phyloP scores from a whole-genome alignment of 2,113 vertebrate genomes.

The Noturus placidus region DNA sequence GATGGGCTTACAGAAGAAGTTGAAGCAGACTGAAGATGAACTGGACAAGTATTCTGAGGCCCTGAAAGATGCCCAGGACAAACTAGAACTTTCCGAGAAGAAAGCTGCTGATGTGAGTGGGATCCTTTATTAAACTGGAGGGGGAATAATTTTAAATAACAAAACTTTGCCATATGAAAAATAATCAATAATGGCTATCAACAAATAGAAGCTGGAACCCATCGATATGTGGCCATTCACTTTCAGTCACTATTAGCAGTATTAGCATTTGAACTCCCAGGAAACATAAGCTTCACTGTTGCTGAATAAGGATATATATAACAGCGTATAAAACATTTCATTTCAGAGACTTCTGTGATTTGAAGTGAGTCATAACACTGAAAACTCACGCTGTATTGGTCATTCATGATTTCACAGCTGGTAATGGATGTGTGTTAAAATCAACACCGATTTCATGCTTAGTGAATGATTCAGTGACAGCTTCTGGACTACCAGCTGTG shows the following conservation, averaged over 20 bases:
- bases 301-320: not conserved
- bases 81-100: constrained; percentile 87
- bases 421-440: constrained; percentile 1
- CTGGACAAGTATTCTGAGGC: constrained; percentile 84
- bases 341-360: not conserved
- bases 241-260: not conserved
- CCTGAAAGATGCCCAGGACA: constrained; percentile 88
- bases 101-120: constrained; percentile 86
- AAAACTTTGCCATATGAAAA: not conserved
- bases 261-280: not conserved
- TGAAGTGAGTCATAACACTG: not conserved
- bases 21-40: constrained; percentile 83
- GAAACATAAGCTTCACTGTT: not conserved
- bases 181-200: not conserved
- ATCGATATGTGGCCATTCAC: not conserved
- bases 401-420: constrained; percentile 6
- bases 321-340: not conserved
- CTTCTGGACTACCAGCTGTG: constrained; percentile 62
- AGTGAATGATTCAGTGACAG: constrained; percentile 55
- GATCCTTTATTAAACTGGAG: not conserved
- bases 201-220: not conserved
- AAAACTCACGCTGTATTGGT: not conserved
- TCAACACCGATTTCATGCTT: constrained; percentile 27
- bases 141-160: constrained; percentile 8
- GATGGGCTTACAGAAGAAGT: constrained; percentile 85